Evolutionary conservation across 37 sponge, comb jelly and placozoan species (phyloP), one percentile per base, ranked within the genome.

Genomic region (Ephydatia muelleri): DNA sequence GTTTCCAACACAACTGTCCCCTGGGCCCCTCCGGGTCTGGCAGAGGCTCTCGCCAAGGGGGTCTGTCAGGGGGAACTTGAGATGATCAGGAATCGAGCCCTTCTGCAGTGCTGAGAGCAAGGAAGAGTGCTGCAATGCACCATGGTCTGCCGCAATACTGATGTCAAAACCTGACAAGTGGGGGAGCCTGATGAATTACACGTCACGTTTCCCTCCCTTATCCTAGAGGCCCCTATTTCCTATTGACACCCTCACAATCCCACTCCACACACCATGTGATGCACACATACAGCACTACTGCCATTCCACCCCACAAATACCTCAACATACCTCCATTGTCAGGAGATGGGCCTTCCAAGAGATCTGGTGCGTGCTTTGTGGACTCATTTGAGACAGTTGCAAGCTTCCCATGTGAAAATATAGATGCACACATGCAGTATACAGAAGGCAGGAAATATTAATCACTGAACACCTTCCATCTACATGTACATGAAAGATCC

Each of bases 331-430:
- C 82, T 64, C 80, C 79, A n/a, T 80, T 76, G 39, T 73, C 64
- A 22, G 80, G 35, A 71, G 65, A 65, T 57, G 92, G 92, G 70
- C 88, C 92, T 25, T 87, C 88, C 49, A 91, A 71, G 1, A 91
- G 75, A 26, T 87, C 80, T 37, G 92, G 88, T 37, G 92, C 92
- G 74, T 87, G 92, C 26, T 67, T 83, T 22, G 70, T 79, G 23
- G 72, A 35, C 9, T 33, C 65, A 35, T 66, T 34, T 31, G 75
- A 64, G 13, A 30, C 76, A 76, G 75, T 47, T 30, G 25, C 82
- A 57, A 19, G 19, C 57, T 57, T 57, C 16, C 19, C 47, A 43
- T 43, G 47, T 43, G 8, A 43, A 4, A 4, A 43, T 43, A 11
- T 43, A 43, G 4, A 8, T 43, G 8, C 8, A 43, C 47, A 43